Conservation (phyloP, 2,797 vertebrate genomes). For the Gymnothorax reevesii region DNA sequence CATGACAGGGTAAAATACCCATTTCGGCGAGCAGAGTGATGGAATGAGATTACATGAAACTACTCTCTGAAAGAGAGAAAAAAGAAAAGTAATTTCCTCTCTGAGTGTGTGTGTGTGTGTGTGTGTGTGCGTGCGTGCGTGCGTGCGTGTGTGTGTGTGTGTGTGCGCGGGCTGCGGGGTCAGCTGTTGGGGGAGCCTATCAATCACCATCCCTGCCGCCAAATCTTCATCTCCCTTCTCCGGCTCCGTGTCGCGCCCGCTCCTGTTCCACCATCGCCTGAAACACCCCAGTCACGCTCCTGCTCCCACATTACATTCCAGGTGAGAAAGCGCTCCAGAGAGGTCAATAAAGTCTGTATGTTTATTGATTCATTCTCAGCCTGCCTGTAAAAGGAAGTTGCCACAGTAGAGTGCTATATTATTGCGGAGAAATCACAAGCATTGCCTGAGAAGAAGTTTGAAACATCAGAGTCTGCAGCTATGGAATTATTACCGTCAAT, state of each 20-base stretch:
- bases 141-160: background rate
- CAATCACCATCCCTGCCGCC: background rate
- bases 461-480: background rate
- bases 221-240: background rate
- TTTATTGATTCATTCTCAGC: background rate
- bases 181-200: conserved; percentile 17
- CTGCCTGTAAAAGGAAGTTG: background rate
- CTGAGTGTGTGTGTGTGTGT: background rate
- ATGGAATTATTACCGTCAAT: background rate
- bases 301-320: background rate
- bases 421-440: background rate
- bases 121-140: background rate
- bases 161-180: conserved; percentile 2
- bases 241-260: background rate
- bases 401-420: background rate
- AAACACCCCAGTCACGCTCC: conserved; percentile 10
- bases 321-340: conserved; percentile 4
- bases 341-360: conserved; percentile 12
- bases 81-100: conserved; percentile 26
- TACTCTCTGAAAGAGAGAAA: conserved; percentile 17
- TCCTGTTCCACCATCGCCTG: background rate
- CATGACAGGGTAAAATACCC: conserved; percentile 15
- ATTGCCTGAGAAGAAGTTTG: background rate
- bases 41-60: conserved; percentile 27
- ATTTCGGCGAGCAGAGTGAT: conserved; percentile 25